Conservation (phyloP, 2,113 vertebrate genomes). For the Alectura lathami region DNA sequence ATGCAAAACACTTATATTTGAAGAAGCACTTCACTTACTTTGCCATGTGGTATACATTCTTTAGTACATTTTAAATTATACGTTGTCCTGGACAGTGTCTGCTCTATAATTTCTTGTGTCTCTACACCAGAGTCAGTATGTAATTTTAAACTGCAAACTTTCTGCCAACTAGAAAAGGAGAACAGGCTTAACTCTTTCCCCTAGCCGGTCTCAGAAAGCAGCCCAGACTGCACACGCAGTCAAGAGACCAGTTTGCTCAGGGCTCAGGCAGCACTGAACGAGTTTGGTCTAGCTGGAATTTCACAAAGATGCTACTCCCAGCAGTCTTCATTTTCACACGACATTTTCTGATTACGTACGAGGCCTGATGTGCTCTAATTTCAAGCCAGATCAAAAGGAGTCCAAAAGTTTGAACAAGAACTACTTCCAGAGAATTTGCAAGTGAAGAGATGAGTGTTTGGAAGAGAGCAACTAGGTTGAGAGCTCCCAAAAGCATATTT, state of each 20-base stretch:
- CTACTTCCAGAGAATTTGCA: slow-evolving; percentile 18
- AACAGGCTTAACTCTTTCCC: slow-evolving; percentile 82
- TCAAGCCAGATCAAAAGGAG: slow-evolving; percentile 6
- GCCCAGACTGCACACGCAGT: slow-evolving; percentile 19
- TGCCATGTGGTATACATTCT: slow-evolving; percentile 88
- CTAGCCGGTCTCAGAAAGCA: slow-evolving; percentile 57
- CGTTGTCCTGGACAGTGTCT: slow-evolving; percentile 91
- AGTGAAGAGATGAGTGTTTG: not conserved
- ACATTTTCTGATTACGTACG: slow-evolving; percentile 32
- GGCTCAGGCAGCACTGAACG: not conserved
- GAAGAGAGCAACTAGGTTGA: not conserved
- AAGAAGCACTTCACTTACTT: slow-evolving; percentile 87
- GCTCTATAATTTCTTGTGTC: slow-evolving; percentile 92
- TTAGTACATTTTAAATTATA: slow-evolving; percentile 92
- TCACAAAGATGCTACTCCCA: slow-evolving; percentile 55
- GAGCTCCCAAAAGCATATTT: accelerated
- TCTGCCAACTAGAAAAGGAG: slow-evolving; percentile 81
- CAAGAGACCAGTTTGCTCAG: slow-evolving; percentile 25
- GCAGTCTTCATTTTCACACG: slow-evolving; percentile 35
- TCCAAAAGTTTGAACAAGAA: slow-evolving; percentile 20
- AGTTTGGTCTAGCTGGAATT: slow-evolving; percentile 18
- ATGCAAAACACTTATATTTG: slow-evolving; percentile 85
- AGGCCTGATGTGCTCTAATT: not conserved
- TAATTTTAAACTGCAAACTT: slow-evolving; percentile 91
- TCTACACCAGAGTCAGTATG: slow-evolving; percentile 88